Base-by-base conservation (phyloP, 2,888 invertebrate genomes). In the Crocallis elinguaria region DNA sequence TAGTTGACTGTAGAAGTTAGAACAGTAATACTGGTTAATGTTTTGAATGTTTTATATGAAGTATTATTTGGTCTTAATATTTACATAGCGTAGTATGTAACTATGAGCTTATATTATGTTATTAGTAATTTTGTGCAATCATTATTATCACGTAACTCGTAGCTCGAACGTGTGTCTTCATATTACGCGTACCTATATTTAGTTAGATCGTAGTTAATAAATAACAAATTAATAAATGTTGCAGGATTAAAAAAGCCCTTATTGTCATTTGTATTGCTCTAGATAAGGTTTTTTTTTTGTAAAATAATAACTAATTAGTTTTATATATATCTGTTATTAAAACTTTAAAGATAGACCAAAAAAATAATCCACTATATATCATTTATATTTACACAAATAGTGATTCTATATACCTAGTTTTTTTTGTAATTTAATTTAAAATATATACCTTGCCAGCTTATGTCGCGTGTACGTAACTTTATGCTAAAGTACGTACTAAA, bases 331-430 rank as follows among this genome's bases (percentile, higher is more conserved):
- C 12, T 36, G 14, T 17, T 30, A 50, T 21, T 39, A 45, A 33
- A 51, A 37, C 37, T 36, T 33, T 38, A 42, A 49, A 23, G 16
- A 29, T 51, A 51, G 33, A 51, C 44, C 51, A 51, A 51, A 51
- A 51, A 51, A 44, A 44, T 44, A 44, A 44, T 44, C 27, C 38
- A 38, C 17, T 33, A 32, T 44, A 19, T 25, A 9, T n/a, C 3
- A 19, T 32, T 27, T 30, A 25, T 37, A 32, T 44, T 12, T 29
- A 36, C 25, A 37, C 30, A 43, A 16, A 16, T 23, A 25, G 43
- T 51, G 35, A 51, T 44, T 43, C 0, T 43, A 16, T 27, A 33
- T 16, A 7, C 0, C 12, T 37, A 50, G 33, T 32, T 11, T 39
- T 42, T 41, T 17, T 35, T 36, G 35, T 21, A 16, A 16, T 37